Base-by-base conservation (phyloP, 2,113 vertebrate genomes). In the Megaleporinus macrocephalus region DNA sequence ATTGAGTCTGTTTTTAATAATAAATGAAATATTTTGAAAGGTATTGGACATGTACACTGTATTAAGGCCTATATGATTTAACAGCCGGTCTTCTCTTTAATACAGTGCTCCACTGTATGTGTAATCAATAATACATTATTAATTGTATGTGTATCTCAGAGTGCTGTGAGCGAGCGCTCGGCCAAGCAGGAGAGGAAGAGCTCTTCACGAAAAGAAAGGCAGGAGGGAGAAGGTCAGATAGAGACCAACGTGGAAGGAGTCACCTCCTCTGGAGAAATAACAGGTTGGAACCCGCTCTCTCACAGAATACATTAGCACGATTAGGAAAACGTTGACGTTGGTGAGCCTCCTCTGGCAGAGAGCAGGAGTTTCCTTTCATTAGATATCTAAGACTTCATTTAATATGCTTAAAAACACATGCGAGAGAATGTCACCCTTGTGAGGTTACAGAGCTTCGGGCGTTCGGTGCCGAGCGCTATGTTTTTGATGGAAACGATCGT, bases 191-290 rank as follows among this genome's bases (percentile, higher is more conserved):
- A 55, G 0, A 57, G 9, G 29, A 85, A 0, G 26, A 87, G 71
- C 5, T n/a, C 0, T 68, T 12, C 1, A 44, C 41, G 44, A 0
- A 57, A 74, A 73, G 3, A 68, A 68, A 73, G 73, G 44, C 86
- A 86, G 30, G 63, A 84, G 5, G 62, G 57, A 68, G 83, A 51
- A 63, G 89, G 83, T 75, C 78, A 84, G 29, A 71, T 87, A n/a
- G 69, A 86, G 66, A 90, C 89, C 55, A 83, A 88, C 78, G 79
- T 90, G 30, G 90, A 90, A 69, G 80, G 22, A 18, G 10, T 29
- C 26, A 66, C 84, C 0, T 18, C 9, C 0, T 33, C 12, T 41
- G 87, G 87, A 24, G 33, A 49, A n/a, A 62, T 29, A 70, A n/a
- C 71, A 62, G 79, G 68, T 83, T 66, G 20, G 69, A 29, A 18